These are phyloP conservation scores for Brenthis hecate DNA, from an alignment of 2,888 invertebrate species.

Conservation along the genomic window DNA sequence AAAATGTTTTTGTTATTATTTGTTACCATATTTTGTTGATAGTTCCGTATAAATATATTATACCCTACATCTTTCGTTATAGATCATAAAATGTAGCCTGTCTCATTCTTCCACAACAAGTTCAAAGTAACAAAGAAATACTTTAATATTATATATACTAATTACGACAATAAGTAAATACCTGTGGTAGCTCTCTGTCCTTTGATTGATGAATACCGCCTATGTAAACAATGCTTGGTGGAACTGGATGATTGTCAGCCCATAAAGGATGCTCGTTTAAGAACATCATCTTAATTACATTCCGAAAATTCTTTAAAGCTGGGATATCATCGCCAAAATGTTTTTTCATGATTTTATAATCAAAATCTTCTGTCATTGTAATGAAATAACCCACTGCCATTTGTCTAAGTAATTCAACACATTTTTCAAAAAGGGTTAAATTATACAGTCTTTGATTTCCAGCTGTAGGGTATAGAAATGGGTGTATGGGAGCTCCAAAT, in stretches of 20 bases:
- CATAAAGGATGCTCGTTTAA: conserved; percentile 53
- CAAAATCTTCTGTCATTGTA: conserved; percentile 23
- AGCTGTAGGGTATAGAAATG: conserved; percentile 38
- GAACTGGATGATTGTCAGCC: conserved; percentile 51
- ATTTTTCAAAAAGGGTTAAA: conserved; percentile 47
- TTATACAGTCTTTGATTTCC: conserved; percentile 42
- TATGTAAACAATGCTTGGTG: conserved; percentile 51
- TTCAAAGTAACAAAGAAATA: too few relatives aligned
- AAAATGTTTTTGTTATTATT: too few relatives aligned
- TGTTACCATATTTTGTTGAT: too few relatives aligned
- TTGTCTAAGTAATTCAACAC: conserved; percentile 35
- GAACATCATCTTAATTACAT: conserved; percentile 52
- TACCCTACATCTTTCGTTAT: too few relatives aligned
- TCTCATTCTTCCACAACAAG: too few relatives aligned
- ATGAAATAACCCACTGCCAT: conserved; percentile 18
- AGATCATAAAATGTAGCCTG: too few relatives aligned
- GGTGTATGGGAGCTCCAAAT: conserved; percentile 42
- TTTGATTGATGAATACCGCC: conserved; percentile 53
- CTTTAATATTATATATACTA: not conserved
- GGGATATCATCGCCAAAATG: conserved; percentile 43
- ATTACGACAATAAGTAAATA: conserved; percentile 27
- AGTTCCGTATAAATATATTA: too few relatives aligned
- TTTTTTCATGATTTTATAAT: conserved; percentile 41
- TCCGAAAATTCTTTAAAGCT: conserved; percentile 36
- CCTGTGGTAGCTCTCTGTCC: conserved; percentile 46